phyloP scores from a whole-genome alignment of 1,140 invertebrate species.

The Lineus longissimus region DNA sequence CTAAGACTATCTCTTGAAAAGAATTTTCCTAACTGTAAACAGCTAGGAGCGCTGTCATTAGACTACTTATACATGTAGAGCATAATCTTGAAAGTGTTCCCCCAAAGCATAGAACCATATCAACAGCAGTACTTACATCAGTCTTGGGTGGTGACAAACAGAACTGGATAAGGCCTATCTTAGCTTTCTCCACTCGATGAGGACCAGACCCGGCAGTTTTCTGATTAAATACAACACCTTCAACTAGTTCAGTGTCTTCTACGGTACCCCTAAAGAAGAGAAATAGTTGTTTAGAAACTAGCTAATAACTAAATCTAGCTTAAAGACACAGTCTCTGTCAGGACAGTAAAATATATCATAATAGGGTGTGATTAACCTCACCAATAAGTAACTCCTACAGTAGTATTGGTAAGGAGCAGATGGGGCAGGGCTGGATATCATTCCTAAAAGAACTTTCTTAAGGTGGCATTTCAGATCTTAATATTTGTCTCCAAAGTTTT shows the following conservation, averaged over 20 bases:
- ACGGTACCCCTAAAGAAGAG: slow-evolving; percentile 71
- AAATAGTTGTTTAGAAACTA: not conserved
- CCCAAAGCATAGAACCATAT: no score
- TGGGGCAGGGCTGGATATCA: no score
- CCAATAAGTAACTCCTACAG: no score
- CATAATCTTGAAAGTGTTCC: no score
- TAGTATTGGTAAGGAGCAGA: no score
- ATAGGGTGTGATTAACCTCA: no score
- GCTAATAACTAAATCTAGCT: not conserved
- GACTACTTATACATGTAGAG: no score
- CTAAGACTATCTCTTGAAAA: no score
- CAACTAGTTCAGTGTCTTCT: slow-evolving; percentile 94
- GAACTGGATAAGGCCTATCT: slow-evolving; percentile 98
- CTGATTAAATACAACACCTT: slow-evolving; percentile 91
- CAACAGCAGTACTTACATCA: slow-evolving; percentile 66
- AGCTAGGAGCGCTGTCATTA: no score
- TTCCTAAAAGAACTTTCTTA: no score
- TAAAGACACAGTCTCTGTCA: not conserved
- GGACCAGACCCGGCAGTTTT: slow-evolving; percentile 85
- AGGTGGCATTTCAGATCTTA: not conserved
- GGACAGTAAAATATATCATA: no score
- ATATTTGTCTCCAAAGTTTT: not conserved
- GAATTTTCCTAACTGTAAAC: no score
- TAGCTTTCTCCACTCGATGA: slow-evolving; percentile 91
- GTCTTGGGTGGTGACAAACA: slow-evolving; percentile 99